Evolutionary conservation across 2,797 vertebrate genomes (phyloP).

Genomic region (Emydoidea blandingii): DNA sequence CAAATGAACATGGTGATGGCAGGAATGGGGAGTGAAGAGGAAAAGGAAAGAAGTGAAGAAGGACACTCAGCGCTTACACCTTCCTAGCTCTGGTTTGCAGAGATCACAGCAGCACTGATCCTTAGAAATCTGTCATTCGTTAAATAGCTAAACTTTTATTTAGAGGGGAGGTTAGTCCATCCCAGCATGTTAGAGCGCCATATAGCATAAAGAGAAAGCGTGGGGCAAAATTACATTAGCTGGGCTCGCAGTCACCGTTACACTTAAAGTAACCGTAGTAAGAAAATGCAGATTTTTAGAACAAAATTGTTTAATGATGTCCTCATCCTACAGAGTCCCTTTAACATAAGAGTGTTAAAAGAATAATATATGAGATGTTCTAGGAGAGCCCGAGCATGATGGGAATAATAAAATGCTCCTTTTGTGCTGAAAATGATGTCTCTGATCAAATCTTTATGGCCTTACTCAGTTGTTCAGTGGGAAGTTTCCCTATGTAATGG

Average conservation of each 20-base stretch:
- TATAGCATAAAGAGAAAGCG: conserved; percentile 49
- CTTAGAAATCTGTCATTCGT: conserved; percentile 54
- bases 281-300: conserved; percentile 71
- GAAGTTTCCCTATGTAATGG: conserved; percentile 68
- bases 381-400: conserved; percentile 66
- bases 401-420: conserved; percentile 73
- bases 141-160: conserved; percentile 65
- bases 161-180: conserved; percentile 57
- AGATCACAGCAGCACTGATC: conserved; percentile 17
- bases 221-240: conserved; percentile 43
- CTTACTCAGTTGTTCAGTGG: conserved; percentile 68
- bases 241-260: conserved; percentile 1
- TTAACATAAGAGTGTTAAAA: conserved; percentile 68
- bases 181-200: neutral
- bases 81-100: neutral
- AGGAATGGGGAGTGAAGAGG: neutral
- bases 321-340: conserved; percentile 69
- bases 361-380: conserved; percentile 77
- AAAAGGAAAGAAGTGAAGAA: neutral
- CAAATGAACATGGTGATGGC: neutral
- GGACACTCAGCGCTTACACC: conserved; percentile 1
- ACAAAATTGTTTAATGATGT: conserved; percentile 62
- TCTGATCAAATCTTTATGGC: conserved; percentile 69
- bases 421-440: conserved; percentile 72
- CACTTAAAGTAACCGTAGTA: conserved; percentile 63